phyloP scores from a whole-genome alignment of 2,113 vertebrate species.

The Orientallactaga bullata region DNA sequence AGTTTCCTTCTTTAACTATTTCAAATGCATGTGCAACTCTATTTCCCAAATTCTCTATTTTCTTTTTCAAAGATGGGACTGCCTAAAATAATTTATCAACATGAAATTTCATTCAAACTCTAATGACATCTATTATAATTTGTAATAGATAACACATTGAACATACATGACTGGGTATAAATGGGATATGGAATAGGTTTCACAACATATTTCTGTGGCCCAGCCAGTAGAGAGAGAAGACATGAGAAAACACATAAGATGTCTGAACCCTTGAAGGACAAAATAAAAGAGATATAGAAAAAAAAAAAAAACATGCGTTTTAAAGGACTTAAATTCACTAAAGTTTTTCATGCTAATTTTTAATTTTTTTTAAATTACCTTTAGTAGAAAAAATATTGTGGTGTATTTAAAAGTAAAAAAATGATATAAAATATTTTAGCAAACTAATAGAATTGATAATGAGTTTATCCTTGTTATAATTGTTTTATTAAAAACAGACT shows the following conservation, averaged over 20 bases:
- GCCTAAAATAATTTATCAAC: not conserved
- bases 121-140: conserved; percentile 9
- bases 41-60: not conserved
- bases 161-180: not conserved
- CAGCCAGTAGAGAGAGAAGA: not conserved
- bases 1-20: not conserved
- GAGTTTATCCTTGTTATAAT: not conserved
- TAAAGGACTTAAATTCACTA: not conserved
- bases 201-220: not conserved
- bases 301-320: not conserved
- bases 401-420: not conserved
- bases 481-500: not conserved
- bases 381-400: not conserved
- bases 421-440: not conserved
- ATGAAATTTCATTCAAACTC: not conserved
- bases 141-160: not conserved
- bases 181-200: not conserved
- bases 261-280: not conserved
- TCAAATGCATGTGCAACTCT: not conserved
- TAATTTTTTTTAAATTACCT: no score
- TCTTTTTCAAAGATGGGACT: not conserved
- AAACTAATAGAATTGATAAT: not conserved
- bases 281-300: not conserved
- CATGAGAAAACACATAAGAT: not conserved
- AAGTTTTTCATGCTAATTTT: not conserved